Evolutionary conservation across 92 coral and sea anemone genomes (phyloP).

Genomic region (Micromussa lordhowensis): DNA sequence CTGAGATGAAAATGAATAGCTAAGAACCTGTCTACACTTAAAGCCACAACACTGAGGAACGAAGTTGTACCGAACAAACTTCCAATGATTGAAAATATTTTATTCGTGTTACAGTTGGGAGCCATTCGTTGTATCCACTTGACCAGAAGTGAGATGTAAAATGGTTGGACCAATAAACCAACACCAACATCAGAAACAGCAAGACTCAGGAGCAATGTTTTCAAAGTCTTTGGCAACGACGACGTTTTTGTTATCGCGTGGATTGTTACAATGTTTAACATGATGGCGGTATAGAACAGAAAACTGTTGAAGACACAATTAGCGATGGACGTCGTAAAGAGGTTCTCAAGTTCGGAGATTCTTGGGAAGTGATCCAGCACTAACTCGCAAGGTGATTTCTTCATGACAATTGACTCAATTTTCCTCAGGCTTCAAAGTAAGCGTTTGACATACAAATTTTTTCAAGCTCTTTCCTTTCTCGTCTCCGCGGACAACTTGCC

Average conservation of each 20-base stretch:
- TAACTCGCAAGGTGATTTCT: no score
- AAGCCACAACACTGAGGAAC: neutral
- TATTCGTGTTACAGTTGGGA: neutral
- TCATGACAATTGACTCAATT: no score
- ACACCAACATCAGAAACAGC: conserved; percentile 29
- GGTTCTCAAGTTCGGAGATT: no score
- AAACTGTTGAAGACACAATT: conserved; percentile 8
- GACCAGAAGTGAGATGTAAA: neutral
- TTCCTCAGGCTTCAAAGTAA: no score
- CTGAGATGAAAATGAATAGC: conserved; percentile 29
- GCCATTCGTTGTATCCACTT: neutral
- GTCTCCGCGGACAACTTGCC: no score
- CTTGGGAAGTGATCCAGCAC: no score
- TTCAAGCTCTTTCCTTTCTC: no score
- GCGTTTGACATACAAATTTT: no score
- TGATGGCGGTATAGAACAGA: conserved; percentile 22
- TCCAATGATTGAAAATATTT: neutral
- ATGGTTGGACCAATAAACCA: conserved; percentile 17
- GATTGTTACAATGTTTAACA: conserved; percentile 21
- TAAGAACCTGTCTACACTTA: conserved; percentile 16
- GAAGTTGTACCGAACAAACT: neutral
- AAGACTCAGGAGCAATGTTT: conserved; percentile 25
- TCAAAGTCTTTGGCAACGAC: conserved; percentile 1
- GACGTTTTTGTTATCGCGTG: conserved; percentile 22
- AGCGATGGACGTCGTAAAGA: neutral